phyloP scores from a whole-genome alignment of 2,888 invertebrate species.

The Oscheius sp. region DNA sequence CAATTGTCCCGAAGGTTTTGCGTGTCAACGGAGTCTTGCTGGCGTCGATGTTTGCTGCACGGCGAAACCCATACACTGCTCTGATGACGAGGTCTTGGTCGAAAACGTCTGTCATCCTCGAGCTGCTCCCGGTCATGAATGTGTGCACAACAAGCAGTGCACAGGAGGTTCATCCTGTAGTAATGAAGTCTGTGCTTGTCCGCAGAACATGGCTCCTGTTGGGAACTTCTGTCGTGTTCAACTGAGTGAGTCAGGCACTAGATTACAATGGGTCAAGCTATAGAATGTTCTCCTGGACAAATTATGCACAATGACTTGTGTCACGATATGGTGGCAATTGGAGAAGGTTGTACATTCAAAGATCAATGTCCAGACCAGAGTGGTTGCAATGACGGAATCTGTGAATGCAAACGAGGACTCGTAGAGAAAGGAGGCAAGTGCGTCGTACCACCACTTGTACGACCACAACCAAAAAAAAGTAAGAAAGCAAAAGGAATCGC shows the following conservation, averaged over 20 bases:
- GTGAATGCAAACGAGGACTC: conserved; percentile 56
- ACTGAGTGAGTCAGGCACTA: conserved; percentile 41
- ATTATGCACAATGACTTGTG: conserved; percentile 51
- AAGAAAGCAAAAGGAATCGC: not conserved
- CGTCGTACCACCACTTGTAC: conserved; percentile 11
- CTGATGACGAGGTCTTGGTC: conserved; percentile 51
- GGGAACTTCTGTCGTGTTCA: conserved; percentile 56
- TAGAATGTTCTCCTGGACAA: conserved; percentile 49
- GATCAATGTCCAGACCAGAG: conserved; percentile 52
- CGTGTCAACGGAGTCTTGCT: conserved; percentile 46
- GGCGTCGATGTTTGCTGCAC: conserved; percentile 57
- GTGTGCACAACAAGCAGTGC: conserved; percentile 56
- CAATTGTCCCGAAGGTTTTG: conserved; percentile 58
- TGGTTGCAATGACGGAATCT: conserved; percentile 52
- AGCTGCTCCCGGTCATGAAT: conserved; percentile 49
- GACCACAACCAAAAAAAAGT: conserved; percentile 10
- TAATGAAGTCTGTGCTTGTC: conserved; percentile 52
- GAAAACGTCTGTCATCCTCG: conserved; percentile 52
- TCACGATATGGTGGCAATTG: conserved; percentile 46
- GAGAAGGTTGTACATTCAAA: conserved; percentile 47
- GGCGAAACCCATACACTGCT: conserved; percentile 43
- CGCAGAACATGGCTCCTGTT: conserved; percentile 47
- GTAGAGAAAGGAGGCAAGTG: conserved; percentile 55
- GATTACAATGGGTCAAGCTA: not conserved
- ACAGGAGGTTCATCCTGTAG: conserved; percentile 57